Evolutionary conservation across 2,888 invertebrate genomes (phyloP), one percentile per base, ranked within the genome.

Genomic region (Lydus trimaculatus): DNA sequence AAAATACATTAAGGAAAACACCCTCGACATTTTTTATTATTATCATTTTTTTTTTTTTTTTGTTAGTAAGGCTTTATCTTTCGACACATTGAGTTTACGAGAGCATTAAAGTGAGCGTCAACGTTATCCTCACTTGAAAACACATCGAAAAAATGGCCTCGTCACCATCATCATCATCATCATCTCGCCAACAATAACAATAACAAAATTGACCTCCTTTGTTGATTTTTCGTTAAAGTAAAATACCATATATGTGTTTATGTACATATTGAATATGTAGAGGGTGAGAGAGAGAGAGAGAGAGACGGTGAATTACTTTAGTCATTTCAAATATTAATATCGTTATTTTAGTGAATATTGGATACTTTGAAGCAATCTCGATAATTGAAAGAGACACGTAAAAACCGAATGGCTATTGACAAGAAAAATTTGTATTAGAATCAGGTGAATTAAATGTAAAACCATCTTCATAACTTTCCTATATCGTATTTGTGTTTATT

Each of bases 1-100:
- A 56, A 56, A 56, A 56, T 56, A 56, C 56, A 56, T 56, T 56
- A 56, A 56, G 25, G 56, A 25, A 6, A 56, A 56, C 56, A 56
- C 11, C 48, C 48, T n/a, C 9, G 13, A 56, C 25, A 56, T 6
- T 25, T 25, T 15, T 43, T 43, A 28, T 28, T 28, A 2, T 28
- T 28, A 2, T 28, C 28, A 28, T 28, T 3, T 28, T 28, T 28
- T 28, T 28, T 2, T 28, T 28, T 2, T 28, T 28, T 2, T 28
- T 6, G 7, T 33, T 2, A 1, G 33, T 9, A n/a, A n/a, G 11
- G 25, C 9, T 56, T 56, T 56, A 56, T 56, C 56, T 56, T 56
- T 56, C 23, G 25, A 23, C 25, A 25, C 56, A 25, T 13, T 25
- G 56, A 56, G 13, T 56, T 56, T 56, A 56, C 56, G 56, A 25